Conservation (phyloP, 1,140 invertebrate species). For the Tetranychus cinnabarinus region DNA sequence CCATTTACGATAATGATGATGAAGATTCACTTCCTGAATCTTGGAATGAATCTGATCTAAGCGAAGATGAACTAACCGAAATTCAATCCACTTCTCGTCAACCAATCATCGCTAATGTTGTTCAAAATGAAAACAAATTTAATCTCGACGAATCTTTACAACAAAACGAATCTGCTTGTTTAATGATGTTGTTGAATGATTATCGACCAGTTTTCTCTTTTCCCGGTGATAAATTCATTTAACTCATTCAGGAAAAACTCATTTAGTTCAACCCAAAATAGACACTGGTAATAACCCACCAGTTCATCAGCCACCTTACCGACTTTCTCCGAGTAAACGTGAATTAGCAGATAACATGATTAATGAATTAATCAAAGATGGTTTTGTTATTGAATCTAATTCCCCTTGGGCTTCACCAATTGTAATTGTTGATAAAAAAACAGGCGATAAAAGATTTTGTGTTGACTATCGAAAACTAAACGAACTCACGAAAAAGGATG, state of each 20-base stretch:
- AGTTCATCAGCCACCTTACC: background rate
- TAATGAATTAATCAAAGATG: constrained; percentile 13
- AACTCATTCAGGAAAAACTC: background rate
- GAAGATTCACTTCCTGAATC: too few relatives aligned
- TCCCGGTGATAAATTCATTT: background rate
- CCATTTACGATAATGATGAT: too few relatives aligned
- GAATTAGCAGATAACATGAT: background rate
- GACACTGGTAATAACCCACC: background rate
- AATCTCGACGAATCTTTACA: too few relatives aligned
- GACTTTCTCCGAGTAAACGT: background rate
- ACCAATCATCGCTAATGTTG: too few relatives aligned
- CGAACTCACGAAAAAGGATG: constrained; percentile 16
- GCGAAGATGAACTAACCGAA: too few relatives aligned
- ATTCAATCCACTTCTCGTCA: too few relatives aligned
- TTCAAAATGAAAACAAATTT: too few relatives aligned
- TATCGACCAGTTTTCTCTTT: background rate
- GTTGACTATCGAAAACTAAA: constrained; percentile 27
- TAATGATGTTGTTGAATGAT: background rate
- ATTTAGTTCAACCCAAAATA: background rate
- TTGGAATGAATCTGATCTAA: too few relatives aligned
- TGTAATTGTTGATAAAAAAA: constrained; percentile 27
- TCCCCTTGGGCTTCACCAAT: constrained; percentile 24
- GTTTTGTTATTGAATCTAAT: constrained; percentile 25
- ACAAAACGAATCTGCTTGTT: too few relatives aligned
- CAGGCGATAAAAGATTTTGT: constrained; percentile 23